Evolutionary conservation across 1,140 invertebrate genomes (phyloP).

Genomic region (Sitobion miscanthi): DNA sequence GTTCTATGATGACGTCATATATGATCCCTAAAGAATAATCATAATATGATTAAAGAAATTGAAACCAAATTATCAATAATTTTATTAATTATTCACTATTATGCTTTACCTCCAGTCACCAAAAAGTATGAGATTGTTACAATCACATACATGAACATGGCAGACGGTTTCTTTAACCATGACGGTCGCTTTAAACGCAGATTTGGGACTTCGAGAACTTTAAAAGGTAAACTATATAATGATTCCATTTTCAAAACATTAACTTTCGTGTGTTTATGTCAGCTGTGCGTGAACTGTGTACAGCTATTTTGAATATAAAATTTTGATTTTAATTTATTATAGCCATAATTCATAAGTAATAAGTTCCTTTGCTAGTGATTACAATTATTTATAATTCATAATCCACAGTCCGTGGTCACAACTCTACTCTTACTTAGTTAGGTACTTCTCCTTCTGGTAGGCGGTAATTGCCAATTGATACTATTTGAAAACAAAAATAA

Average conservation of each 20-base stretch:
- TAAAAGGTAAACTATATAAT: conserved; percentile 80
- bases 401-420: neutral
- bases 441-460: neutral
- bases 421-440: neutral
- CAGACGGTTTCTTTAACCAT: conserved; percentile 90
- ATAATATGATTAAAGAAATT: neutral
- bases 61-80: neutral
- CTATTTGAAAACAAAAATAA: neutral
- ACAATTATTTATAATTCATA: neutral
- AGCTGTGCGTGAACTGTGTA: neutral
- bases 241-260: conserved; percentile 70
- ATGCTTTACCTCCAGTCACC: conserved; percentile 89
- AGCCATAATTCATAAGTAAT: no score
- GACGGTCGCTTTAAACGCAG: conserved; percentile 89
- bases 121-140: conserved; percentile 95
- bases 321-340: neutral
- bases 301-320: neutral
- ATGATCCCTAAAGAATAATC: conserved; percentile 80
- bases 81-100: neutral
- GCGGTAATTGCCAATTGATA: neutral
- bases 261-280: neutral
- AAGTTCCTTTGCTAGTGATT: neutral
- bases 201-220: conserved; percentile 87
- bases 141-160: conserved; percentile 90
- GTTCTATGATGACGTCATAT: conserved; percentile 98